phyloP scores from a whole-genome alignment of 2,888 invertebrate species.

The Pyrrhosoma nymphula region DNA sequence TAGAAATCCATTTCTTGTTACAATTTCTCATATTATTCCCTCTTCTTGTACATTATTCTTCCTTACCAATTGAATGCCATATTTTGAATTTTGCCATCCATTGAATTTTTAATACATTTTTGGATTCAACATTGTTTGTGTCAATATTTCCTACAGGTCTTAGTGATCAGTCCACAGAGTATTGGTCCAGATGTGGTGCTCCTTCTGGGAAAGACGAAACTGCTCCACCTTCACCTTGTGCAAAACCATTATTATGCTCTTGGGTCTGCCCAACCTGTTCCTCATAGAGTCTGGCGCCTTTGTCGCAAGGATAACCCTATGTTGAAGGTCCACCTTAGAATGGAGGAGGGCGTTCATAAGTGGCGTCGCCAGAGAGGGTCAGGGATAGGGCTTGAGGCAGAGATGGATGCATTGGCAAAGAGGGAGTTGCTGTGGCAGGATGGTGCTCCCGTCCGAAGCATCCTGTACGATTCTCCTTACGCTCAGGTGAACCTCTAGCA shows the following conservation, averaged over 20 bases:
- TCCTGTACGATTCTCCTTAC: slow-evolving; percentile 84
- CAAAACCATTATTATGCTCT: slow-evolving; percentile 86
- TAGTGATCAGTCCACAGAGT: slow-evolving; percentile 86
- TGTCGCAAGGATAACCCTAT: slow-evolving; percentile 81
- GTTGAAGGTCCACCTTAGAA: slow-evolving; percentile 85
- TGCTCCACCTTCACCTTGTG: slow-evolving; percentile 85
- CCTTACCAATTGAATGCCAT: too few relatives aligned
- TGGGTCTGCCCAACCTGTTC: slow-evolving; percentile 75
- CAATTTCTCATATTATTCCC: too few relatives aligned
- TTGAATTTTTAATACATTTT: neutral
- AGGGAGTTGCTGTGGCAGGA: slow-evolving; percentile 85
- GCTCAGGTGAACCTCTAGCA: slow-evolving; percentile 78
- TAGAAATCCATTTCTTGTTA: too few relatives aligned
- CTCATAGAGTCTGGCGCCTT: slow-evolving; percentile 78
- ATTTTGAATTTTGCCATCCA: too few relatives aligned
- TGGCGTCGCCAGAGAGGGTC: neutral
- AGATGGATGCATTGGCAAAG: slow-evolving; percentile 73
- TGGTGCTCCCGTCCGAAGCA: slow-evolving; percentile 84
- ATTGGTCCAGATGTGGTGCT: slow-evolving; percentile 86
- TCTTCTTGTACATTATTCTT: too few relatives aligned
- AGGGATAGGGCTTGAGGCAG: neutral
- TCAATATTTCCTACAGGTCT: slow-evolving; percentile 77
- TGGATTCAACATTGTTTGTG: slow-evolving; percentile 68
- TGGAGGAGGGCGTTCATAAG: slow-evolving; percentile 79
- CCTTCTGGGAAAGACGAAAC: slow-evolving; percentile 83